Conservation (phyloP, 2,888 invertebrate genomes). For the Eristalinus sepulchralis region DNA sequence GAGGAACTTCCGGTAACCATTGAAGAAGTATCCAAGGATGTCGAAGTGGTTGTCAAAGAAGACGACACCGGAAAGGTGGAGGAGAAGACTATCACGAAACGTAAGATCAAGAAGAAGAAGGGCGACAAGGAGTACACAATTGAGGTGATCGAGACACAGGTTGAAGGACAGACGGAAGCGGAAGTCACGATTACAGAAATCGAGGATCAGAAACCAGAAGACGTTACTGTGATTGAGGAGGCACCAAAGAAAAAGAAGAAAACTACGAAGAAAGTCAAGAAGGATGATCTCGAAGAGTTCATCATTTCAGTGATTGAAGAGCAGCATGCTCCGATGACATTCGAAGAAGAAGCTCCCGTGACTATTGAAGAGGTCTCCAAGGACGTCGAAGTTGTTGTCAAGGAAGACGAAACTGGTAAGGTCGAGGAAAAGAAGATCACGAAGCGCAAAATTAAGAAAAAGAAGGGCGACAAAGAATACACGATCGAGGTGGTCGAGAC, state of each 20-base stretch:
- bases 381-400: slow-evolving; percentile 23
- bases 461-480: slow-evolving; percentile 80
- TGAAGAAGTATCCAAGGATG: slow-evolving; percentile 74
- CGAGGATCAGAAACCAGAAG: slow-evolving; percentile 75
- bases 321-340: slow-evolving; percentile 72
- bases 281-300: slow-evolving; percentile 73
- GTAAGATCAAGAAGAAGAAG: slow-evolving; percentile 81
- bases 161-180: slow-evolving; percentile 78
- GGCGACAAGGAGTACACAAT: slow-evolving; percentile 81
- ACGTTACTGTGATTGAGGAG: slow-evolving; percentile 49
- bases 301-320: slow-evolving; percentile 77
- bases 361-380: slow-evolving; percentile 11
- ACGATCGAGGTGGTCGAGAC: slow-evolving; percentile 81
- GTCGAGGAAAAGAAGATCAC: slow-evolving; percentile 78
- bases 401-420: slow-evolving; percentile 75
- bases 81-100: slow-evolving; percentile 80
- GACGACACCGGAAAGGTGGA: slow-evolving; percentile 77
- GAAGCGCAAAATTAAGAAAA: slow-evolving; percentile 81
- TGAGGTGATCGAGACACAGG: slow-evolving; percentile 81
- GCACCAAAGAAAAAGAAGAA: slow-evolving; percentile 70
- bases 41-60: slow-evolving; percentile 74
- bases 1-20: slow-evolving; percentile 49
- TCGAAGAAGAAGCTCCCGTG: slow-evolving; percentile 29
- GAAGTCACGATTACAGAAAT: slow-evolving; percentile 79
- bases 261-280: slow-evolving; percentile 66